Evolutionary conservation across 2,797 vertebrate genomes (phyloP).

Genomic region (Schizopygopsis pylzovi): DNA sequence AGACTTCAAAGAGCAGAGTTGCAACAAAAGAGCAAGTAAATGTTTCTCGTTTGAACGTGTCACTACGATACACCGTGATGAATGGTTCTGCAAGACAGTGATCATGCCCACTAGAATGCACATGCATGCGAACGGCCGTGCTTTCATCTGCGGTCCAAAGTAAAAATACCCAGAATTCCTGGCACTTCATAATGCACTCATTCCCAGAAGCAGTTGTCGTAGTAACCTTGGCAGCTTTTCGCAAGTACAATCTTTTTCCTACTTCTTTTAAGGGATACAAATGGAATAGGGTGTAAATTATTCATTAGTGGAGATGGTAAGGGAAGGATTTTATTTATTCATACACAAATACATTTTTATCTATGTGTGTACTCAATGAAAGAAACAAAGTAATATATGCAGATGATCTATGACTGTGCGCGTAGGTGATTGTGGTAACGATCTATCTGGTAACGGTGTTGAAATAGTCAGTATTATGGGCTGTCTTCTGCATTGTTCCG

Average conservation of each 20-base stretch:
- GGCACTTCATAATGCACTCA: conserved; percentile 63
- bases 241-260: conserved; percentile 65
- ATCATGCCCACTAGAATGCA: conserved; percentile 46
- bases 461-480: conserved; percentile 28
- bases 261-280: conserved; percentile 65
- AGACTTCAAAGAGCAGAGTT: conserved; percentile 30
- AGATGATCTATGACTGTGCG: conserved; percentile 13
- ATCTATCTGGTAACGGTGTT: conserved; percentile 23
- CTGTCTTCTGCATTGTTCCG: conserved; percentile 56
- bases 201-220: conserved; percentile 70
- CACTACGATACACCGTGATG: conserved; percentile 20
- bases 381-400: conserved; percentile 39
- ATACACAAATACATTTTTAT: conserved; percentile 58
- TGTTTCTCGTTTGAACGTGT: conserved; percentile 42
- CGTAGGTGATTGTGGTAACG: conserved; percentile 2
- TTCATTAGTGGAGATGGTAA: conserved; percentile 64
- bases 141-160: conserved; percentile 68
- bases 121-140: conserved; percentile 35
- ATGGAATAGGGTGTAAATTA: conserved; percentile 68
- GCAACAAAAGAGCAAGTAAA: conserved; percentile 45
- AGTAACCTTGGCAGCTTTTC: conserved; percentile 70
- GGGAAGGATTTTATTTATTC: conserved; percentile 62
- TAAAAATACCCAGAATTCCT: conserved; percentile 68
- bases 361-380: conserved; percentile 39
- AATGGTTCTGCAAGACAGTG: conserved; percentile 38